A percentile compares a stretch with the other conserved stretches of the same genome.
phyloP scores from a whole-genome alignment of 2,113 vertebrate species.

The Heteronetta atricapilla region DNA sequence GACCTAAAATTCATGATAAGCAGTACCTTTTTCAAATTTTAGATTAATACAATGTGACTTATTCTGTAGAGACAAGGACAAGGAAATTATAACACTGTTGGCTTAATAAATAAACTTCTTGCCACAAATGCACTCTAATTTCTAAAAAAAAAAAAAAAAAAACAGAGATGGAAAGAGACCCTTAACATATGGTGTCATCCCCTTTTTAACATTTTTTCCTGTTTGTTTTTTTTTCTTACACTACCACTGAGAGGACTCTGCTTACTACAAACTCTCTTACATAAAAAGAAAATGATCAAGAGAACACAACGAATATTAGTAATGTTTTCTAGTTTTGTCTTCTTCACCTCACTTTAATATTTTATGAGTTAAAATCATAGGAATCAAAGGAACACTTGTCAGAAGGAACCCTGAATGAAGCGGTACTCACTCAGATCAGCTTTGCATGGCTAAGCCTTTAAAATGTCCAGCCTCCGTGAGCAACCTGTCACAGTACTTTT shows the following conservation, averaged over 20 bases:
- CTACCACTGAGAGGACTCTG: neutral
- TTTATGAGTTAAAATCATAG: neutral
- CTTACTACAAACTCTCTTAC: neutral
- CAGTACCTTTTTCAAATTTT: neutral
- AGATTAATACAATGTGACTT: neutral
- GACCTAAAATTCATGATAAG: neutral
- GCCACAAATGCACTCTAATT: neutral
- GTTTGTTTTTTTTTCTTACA: neutral
- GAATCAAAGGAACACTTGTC: neutral
- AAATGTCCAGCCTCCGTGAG: neutral
- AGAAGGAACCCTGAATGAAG: neutral
- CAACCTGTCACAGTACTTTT: neutral
- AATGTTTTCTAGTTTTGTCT: neutral
- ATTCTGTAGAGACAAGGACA: neutral
- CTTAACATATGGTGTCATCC: no score
- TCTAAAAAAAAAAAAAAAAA: neutral
- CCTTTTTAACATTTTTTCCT: neutral
- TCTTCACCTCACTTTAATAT: neutral
- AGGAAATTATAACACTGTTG: neutral
- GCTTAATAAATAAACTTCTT: neutral
- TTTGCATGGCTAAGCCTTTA: neutral
- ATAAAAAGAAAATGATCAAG: neutral
- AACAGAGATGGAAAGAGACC: neutral
- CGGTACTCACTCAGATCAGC: neutral
- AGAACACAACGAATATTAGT: neutral